A percentile compares a stretch with the other conserved stretches of the same genome.
phyloP scores from a whole-genome alignment of 2,797 vertebrate species.

The Brotula barbata region DNA sequence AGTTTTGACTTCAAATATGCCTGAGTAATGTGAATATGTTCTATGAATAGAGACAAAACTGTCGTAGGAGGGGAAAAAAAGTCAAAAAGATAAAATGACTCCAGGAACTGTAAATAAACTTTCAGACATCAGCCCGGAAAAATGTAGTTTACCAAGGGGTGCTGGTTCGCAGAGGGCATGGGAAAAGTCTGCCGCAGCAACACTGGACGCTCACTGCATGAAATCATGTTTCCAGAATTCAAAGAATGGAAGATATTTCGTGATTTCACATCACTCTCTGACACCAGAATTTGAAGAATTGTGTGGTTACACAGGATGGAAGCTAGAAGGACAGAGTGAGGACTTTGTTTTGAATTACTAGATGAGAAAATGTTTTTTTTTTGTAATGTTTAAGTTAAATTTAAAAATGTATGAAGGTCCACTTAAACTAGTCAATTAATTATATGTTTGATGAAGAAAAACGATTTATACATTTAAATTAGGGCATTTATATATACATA shows the following conservation, averaged over 20 bases:
- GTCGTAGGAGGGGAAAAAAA: slow-evolving; percentile 26
- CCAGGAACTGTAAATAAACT: slow-evolving; percentile 67
- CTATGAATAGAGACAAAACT: slow-evolving; percentile 78
- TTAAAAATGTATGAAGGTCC: too few relatives aligned
- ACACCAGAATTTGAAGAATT: slow-evolving; percentile 31
- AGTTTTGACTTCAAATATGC: slow-evolving; percentile 72
- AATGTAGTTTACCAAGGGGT: slow-evolving; percentile 35
- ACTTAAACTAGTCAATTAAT: too few relatives aligned
- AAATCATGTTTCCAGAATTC: slow-evolving; percentile 80
- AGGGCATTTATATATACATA: neutral
- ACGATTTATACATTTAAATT: neutral
- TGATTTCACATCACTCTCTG: slow-evolving; percentile 40
- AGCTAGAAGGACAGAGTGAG: slow-evolving; percentile 18
- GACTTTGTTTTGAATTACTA: slow-evolving; percentile 9
- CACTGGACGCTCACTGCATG: slow-evolving; percentile 76
- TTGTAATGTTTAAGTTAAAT: too few relatives aligned
- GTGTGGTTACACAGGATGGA: slow-evolving; percentile 9
- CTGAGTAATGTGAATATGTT: slow-evolving; percentile 81
- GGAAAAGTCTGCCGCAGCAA: slow-evolving; percentile 54
- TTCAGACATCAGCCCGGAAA: slow-evolving; percentile 56
- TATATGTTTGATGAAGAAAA: too few relatives aligned
- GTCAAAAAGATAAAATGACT: slow-evolving; percentile 59
- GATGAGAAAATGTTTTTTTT: too few relatives aligned
- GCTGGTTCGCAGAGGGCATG: slow-evolving; percentile 60
- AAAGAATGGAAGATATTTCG: slow-evolving; percentile 44